Percentiles rank a stretch among this genome's conserved stretches.
Evolutionary conservation across 2,797 vertebrate genomes (phyloP).

Genomic region (Trichosurus vulpecula): DNA sequence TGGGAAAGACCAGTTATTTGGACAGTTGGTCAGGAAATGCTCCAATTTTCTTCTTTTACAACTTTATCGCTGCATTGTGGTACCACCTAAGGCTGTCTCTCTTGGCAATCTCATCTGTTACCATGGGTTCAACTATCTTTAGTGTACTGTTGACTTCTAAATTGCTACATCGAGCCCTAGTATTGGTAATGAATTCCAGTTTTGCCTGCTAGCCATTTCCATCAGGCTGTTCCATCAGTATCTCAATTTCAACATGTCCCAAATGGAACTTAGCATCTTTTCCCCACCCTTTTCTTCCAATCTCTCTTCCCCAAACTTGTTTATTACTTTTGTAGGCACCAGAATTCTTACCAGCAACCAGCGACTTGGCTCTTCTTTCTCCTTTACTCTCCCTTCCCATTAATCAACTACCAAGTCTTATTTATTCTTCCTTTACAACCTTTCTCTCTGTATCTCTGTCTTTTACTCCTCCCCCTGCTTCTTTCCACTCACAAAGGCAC

Average conservation of each 20-base stretch:
- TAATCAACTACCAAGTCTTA: not conserved
- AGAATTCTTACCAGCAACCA: not conserved
- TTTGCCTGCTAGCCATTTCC: not conserved
- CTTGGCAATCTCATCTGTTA: not conserved
- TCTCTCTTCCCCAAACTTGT: not conserved
- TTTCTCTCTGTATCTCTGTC: not conserved
- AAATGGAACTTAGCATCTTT: not conserved
- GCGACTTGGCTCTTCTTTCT: not conserved
- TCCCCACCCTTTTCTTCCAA: not conserved
- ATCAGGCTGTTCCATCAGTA: not conserved
- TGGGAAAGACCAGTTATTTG: not conserved
- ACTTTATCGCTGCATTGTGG: not conserved
- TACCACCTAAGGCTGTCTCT: not conserved
- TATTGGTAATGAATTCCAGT: not conserved
- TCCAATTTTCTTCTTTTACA: not conserved
- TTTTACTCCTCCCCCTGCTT: not conserved
- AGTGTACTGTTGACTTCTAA: not conserved
- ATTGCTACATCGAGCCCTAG: not conserved
- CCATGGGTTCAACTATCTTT: not conserved
- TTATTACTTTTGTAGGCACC: not conserved
- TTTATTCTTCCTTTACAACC: not conserved
- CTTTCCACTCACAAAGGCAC: not conserved
- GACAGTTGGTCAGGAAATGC: not conserved
- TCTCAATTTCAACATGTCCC: not conserved
- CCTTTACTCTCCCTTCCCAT: not conserved